These are phyloP conservation scores for Cherax destructor DNA, from an alignment of 1,140 invertebrate species.

Conservation along the genomic window DNA sequence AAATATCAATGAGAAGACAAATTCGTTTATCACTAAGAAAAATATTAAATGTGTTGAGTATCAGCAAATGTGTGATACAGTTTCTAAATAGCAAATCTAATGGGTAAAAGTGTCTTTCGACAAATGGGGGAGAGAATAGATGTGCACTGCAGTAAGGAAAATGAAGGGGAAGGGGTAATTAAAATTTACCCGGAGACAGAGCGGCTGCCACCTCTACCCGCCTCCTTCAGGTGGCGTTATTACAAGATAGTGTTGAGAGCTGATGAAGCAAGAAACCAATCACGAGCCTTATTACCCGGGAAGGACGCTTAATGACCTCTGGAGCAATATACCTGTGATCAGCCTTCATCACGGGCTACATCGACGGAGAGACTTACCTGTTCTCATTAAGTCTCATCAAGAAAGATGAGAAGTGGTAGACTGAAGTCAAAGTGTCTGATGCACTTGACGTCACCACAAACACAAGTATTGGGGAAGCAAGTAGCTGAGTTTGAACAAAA, in stretches of 20 bases:
- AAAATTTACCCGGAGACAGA: too few relatives aligned
- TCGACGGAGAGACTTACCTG: not conserved
- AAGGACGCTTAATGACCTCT: not conserved
- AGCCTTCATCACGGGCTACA: not conserved
- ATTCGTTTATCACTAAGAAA: too few relatives aligned
- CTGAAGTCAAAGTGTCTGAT: not conserved
- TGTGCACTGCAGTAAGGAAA: too few relatives aligned
- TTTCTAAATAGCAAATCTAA: too few relatives aligned
- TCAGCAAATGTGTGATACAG: too few relatives aligned
- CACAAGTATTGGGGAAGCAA: not conserved
- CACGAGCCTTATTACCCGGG: not conserved
- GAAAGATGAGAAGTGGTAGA: not conserved
- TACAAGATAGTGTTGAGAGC: not conserved
- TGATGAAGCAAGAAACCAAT: not conserved
- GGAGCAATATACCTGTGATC: conserved; percentile 3
- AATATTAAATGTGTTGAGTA: too few relatives aligned
- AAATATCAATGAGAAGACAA: too few relatives aligned
- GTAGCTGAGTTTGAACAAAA: too few relatives aligned
- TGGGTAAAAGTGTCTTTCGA: too few relatives aligned
- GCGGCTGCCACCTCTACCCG: too few relatives aligned
- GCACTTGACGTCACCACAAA: not conserved
- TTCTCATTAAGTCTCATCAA: conserved; percentile 4
- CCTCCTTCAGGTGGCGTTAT: not conserved
- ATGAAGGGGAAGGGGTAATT: too few relatives aligned
- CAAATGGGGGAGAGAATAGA: too few relatives aligned